Evolutionary conservation across 2,888 invertebrate species (phyloP).

Genomic region (Seira musarum): DNA sequence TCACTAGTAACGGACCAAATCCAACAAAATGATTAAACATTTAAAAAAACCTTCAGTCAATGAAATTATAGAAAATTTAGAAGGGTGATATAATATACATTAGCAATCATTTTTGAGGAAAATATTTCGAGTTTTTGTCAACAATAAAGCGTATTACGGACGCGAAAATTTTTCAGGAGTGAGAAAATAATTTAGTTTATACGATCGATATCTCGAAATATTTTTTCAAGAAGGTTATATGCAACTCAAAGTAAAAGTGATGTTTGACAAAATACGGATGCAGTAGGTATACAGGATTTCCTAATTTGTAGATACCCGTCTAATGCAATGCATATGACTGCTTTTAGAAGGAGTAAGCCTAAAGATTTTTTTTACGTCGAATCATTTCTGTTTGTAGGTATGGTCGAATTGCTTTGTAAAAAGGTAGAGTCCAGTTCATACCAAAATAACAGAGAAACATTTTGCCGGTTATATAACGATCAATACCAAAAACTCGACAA

Average conservation of each 20-base stretch:
- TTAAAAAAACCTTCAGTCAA: neutral
- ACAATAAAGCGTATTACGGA: constrained; percentile 49
- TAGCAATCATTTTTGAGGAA: constrained; percentile 27
- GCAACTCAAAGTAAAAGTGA: neutral
- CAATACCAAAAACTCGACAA: constrained; percentile 27
- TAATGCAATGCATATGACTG: too few species aligned
- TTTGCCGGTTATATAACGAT: neutral
- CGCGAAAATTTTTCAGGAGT: constrained; percentile 46
- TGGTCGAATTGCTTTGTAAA: constrained; percentile 43
- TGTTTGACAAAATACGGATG: neutral
- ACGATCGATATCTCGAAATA: constrained; percentile 21
- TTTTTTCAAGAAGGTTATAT: neutral
- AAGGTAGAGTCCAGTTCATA: constrained; percentile 38
- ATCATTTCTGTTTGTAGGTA: constrained; percentile 3
- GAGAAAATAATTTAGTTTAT: constrained; percentile 22
- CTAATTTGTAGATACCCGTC: neutral
- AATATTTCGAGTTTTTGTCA: constrained; percentile 34
- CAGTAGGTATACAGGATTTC: neutral
- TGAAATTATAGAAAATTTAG: constrained; percentile 24
- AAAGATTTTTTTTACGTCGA: constrained; percentile 1
- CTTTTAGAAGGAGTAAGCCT: too few species aligned
- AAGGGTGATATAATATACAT: neutral
- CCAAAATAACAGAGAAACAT: constrained; percentile 31
- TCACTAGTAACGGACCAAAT: too few species aligned
- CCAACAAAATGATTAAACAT: neutral